Evolutionary conservation across 2,113 vertebrate genomes (phyloP).

Genomic region (Clinocottus analis): DNA sequence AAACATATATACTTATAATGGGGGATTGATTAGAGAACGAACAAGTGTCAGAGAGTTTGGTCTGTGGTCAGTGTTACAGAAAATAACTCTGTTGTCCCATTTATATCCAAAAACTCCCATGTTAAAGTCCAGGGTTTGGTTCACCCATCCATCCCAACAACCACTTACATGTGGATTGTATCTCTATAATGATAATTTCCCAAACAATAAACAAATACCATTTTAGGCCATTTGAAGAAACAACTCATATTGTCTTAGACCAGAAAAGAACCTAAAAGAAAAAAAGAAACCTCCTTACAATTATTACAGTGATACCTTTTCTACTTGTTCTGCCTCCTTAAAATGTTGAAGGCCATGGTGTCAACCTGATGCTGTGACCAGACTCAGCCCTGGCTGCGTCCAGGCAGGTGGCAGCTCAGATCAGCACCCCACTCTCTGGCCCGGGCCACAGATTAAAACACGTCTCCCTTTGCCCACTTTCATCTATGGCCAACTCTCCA

Average conservation of each 20-base stretch:
- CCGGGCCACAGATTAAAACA: conserved; percentile 75
- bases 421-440: conserved; percentile 62
- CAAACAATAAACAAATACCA: neutral
- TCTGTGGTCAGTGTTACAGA: neutral
- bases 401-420: conserved; percentile 75
- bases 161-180: too few species aligned
- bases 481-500: conserved; percentile 80
- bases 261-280: neutral
- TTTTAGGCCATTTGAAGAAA: neutral
- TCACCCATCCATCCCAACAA: neutral
- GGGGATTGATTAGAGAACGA: conserved; percentile 55
- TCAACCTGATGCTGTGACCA: conserved; percentile 48
- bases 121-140: neutral
- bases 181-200: neutral
- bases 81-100: neutral
- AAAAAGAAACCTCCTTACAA: conserved; percentile 1
- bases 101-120: neutral
- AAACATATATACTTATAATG: conserved; percentile 57
- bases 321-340: conserved; percentile 26
- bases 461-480: conserved; percentile 80
- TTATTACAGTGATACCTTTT: neutral
- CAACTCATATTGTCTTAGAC: neutral
- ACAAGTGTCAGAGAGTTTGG: conserved; percentile 41
- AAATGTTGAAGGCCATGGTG: conserved; percentile 32
- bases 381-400: conserved; percentile 56